Evolutionary conservation across 2,797 vertebrate species (phyloP).

Genomic region (Distichodus sexfasciatus): DNA sequence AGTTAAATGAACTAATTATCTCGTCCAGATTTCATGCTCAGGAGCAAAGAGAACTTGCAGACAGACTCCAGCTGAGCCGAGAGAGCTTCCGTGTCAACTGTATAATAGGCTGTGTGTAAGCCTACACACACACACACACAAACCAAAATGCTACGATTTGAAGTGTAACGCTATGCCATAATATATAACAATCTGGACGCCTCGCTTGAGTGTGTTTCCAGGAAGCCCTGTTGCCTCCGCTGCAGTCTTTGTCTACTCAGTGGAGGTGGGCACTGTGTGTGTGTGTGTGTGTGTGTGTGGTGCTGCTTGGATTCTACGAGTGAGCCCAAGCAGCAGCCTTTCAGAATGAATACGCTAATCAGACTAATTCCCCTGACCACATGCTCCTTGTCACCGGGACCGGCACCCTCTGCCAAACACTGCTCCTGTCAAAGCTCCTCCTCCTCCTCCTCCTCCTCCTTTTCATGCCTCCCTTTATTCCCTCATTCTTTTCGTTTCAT

Average conservation of each 20-base stretch:
- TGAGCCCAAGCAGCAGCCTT: constrained; percentile 21
- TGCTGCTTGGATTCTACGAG: constrained; percentile 21
- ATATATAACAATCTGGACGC: not conserved
- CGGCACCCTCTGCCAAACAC: constrained; percentile 45
- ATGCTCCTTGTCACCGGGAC: constrained; percentile 51
- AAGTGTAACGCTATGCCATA: no score
- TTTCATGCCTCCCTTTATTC: constrained; percentile 9
- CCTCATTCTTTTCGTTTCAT: constrained; percentile 43
- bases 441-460: constrained; percentile 23
- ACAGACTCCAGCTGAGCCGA: constrained; percentile 35
- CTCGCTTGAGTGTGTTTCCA: not conserved
- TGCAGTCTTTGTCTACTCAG: not conserved
- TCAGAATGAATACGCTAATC: constrained; percentile 59
- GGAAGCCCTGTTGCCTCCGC: not conserved
- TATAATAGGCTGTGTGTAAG: constrained; percentile 17
- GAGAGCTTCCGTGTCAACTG: constrained; percentile 12
- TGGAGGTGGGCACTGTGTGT: not conserved
- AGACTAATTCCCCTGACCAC: constrained; percentile 51
- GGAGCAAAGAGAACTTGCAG: constrained; percentile 29
- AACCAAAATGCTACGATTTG: constrained; percentile 16
- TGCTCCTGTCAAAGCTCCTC: constrained; percentile 27
- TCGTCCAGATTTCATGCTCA: constrained; percentile 43
- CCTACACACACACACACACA: constrained; percentile 21
- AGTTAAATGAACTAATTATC: constrained; percentile 53
- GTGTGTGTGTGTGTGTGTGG: no score